Evolutionary conservation across 1,140 invertebrate species (phyloP), one percentile per base, ranked within the genome.

Genomic region (Parapsyche elsis): DNA sequence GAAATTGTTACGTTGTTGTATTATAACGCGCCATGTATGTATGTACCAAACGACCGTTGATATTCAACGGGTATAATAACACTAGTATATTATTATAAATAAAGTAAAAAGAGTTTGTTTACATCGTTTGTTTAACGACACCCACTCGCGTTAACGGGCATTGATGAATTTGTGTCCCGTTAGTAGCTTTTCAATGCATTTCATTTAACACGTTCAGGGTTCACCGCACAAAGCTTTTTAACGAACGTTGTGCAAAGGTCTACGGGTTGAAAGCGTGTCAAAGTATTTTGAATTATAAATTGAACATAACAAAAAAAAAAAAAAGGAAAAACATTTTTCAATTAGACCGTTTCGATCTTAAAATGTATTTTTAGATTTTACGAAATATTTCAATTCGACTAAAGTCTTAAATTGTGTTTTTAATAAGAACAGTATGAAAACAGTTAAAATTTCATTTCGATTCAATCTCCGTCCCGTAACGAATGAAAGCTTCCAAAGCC

Each of bases 381-480:
- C 59, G 59, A 67, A 67, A 67, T 67, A 23, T 19, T 61, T 61
- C 57, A 38, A 38, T 38, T 38, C 7, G 7, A 38, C 1, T 38
- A 38, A 38, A 38, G 57, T 61, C 21, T 61, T 16, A 61, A 61
- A 61, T 61, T 61, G 57, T 61, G 5, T 21, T n/a, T n/a, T n/a
- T n/a, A n/a, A n/a, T 67, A 23, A 19, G 14, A 23, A 12, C 24
- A 9, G 64, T 10, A 23, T 26, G 24, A 67, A 67, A 67, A 67
- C 64, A 67, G 24, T 67, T 26, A 67, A 26, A 67, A 67, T 67
- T 67, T 67, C 64, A 67, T 67, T 67, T 30, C 21, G 64, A 67
- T 67, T 24, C 64, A 67, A 67, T 67, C 24, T 26, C 64, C 21
- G 64, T 24, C 21, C 21, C 14, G 24, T 10, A 23, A 67, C 24